Evolutionary conservation across 2,797 vertebrate species (phyloP).

Genomic region (Poeciliopsis presidionis): DNA sequence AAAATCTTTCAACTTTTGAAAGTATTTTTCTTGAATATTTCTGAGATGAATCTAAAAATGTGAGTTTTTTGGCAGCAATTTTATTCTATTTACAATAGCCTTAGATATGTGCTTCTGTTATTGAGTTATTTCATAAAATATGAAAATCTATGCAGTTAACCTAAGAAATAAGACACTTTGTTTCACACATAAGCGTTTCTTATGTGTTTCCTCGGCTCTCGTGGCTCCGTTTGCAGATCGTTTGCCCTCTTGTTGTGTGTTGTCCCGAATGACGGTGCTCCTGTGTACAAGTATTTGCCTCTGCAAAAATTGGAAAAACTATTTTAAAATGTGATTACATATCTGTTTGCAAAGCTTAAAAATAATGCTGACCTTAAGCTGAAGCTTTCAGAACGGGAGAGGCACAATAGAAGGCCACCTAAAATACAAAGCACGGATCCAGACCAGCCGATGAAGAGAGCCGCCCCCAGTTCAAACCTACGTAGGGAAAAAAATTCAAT

Average conservation of each 20-base stretch:
- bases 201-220: conserved; percentile 81
- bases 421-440: conserved; percentile 82
- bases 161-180: conserved; percentile 36
- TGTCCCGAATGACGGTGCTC: conserved; percentile 80
- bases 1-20: too few relatives aligned
- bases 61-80: too few relatives aligned
- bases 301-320: conserved; percentile 41
- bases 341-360: background rate
- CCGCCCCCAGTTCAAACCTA: conserved; percentile 85
- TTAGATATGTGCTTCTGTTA: background rate
- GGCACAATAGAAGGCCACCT: conserved; percentile 80
- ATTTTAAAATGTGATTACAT: background rate
- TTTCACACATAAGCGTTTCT: conserved; percentile 91
- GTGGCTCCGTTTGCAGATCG: conserved; percentile 57
- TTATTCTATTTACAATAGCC: too few relatives aligned
- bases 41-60: too few relatives aligned
- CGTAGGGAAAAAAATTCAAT: background rate
- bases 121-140: background rate
- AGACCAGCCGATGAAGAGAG: conserved; percentile 86
- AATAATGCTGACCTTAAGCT: conserved; percentile 61
- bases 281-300: conserved; percentile 79
- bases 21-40: too few relatives aligned
- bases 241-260: conserved; percentile 55
- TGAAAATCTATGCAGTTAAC: background rate
- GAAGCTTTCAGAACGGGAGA: conserved; percentile 75